These are phyloP conservation scores for Tetragnatha montana DNA, from an alignment of 2,888 invertebrate genomes.

Conservation along the genomic window DNA sequence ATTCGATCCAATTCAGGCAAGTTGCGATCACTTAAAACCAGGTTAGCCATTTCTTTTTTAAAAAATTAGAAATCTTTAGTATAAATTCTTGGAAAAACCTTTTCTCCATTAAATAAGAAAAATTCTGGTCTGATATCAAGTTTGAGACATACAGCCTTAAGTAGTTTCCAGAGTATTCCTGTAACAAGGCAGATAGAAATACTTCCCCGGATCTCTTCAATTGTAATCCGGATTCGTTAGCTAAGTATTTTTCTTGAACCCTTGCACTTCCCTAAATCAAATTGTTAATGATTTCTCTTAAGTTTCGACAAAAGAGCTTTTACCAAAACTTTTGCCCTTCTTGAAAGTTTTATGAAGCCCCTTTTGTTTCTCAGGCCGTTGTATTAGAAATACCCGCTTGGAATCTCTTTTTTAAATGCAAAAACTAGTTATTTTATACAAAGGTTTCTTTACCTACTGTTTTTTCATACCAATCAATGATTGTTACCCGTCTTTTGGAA, in stretches of 20 bases:
- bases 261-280: slow-evolving; percentile 68
- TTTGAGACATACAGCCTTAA: slow-evolving; percentile 39
- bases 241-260: slow-evolving; percentile 54
- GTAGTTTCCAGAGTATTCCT: slow-evolving; percentile 23
- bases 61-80: slow-evolving; percentile 38
- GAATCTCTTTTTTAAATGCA: slow-evolving; percentile 14
- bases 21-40: slow-evolving; percentile 29
- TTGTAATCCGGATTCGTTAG: slow-evolving; percentile 63
- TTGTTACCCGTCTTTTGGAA: too few species aligned
- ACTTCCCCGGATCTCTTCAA: slow-evolving; percentile 52
- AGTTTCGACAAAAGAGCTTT: slow-evolving; percentile 29
- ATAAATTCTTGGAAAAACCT: slow-evolving; percentile 29
- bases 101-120: slow-evolving; percentile 35
- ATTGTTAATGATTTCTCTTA: slow-evolving; percentile 68
- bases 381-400: slow-evolving; percentile 11
- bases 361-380: slow-evolving; percentile 38
- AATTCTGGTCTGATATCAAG: slow-evolving; percentile 13
- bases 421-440: slow-evolving; percentile 10
- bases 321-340: slow-evolving; percentile 35
- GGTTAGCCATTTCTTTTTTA: slow-evolving; percentile 10
- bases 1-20: too few species aligned
- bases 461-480: too few species aligned
- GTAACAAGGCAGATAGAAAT: slow-evolving; percentile 40
- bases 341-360: slow-evolving; percentile 32
- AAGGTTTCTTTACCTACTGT: too few species aligned